Evolutionary conservation across 2,888 invertebrate species (phyloP).

Genomic region (Embidobia sp.): DNA sequence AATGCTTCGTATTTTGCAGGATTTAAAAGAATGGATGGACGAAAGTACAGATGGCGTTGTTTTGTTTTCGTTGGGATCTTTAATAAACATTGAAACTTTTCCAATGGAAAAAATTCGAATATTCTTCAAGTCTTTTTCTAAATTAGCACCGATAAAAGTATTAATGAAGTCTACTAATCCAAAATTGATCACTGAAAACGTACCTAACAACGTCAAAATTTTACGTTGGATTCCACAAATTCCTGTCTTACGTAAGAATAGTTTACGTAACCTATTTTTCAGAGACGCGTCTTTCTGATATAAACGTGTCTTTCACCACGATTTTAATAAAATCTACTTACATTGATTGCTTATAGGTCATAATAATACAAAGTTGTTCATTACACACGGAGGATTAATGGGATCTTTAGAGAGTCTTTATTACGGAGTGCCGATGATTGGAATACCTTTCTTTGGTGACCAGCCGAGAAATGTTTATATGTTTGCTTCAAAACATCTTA

Average conservation of each 20-base stretch:
- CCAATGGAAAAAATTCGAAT: constrained; percentile 60
- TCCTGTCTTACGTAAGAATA: constrained; percentile 69
- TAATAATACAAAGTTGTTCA: constrained; percentile 75
- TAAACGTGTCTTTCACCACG: too few relatives aligned
- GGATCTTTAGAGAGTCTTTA: constrained; percentile 70
- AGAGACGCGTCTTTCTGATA: too few relatives aligned
- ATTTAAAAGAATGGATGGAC: constrained; percentile 75
- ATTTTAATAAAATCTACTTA: too few relatives aligned
- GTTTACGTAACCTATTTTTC: too few relatives aligned
- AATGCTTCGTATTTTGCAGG: too few relatives aligned
- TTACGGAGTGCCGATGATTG: constrained; percentile 69
- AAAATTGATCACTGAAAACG: constrained; percentile 66
- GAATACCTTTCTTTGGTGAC: constrained; percentile 69
- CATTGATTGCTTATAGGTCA: too few relatives aligned
- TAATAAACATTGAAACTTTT: constrained; percentile 73
- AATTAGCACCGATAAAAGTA: constrained; percentile 65
- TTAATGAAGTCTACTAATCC: constrained; percentile 71
- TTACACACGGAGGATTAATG: constrained; percentile 72
- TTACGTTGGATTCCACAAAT: constrained; percentile 74
- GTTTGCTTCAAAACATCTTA: constrained; percentile 67
- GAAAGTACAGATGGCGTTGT: constrained; percentile 73
- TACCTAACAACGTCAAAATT: constrained; percentile 74
- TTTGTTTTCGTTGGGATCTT: constrained; percentile 76
- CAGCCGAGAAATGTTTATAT: constrained; percentile 71
- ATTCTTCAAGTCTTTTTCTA: constrained; percentile 70